Evolutionary conservation across 1,140 invertebrate species (phyloP).

Genomic region (Rhynchophorus ferrugineus): DNA sequence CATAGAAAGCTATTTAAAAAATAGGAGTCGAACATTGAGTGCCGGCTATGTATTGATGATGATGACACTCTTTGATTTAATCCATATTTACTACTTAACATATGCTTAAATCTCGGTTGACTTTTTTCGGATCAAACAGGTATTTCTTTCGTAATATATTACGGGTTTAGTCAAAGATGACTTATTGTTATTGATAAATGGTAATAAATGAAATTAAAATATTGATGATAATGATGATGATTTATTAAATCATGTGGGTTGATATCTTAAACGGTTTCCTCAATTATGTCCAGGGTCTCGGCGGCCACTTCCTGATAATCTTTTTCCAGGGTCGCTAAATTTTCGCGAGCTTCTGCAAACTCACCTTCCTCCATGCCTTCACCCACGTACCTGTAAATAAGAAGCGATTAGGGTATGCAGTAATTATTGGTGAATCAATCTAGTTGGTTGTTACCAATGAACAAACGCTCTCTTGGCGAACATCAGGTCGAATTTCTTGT

Average conservation of each 20-base stretch:
- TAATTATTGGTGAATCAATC: neutral
- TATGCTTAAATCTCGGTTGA: no score
- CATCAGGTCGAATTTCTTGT: constrained; percentile 78
- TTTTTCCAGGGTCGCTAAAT: constrained; percentile 68
- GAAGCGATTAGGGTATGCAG: no score
- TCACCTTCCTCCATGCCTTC: constrained; percentile 81
- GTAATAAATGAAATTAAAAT: neutral
- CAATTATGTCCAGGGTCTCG: constrained; percentile 8
- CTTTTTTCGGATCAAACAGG: no score
- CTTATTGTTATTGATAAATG: no score
- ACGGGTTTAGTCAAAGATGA: no score
- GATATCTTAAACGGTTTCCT: constrained; percentile 4
- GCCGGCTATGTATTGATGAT: no score
- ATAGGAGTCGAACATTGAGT: no score
- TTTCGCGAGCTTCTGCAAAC: constrained; percentile 77
- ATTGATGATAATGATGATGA: neutral
- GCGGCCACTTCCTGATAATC: constrained; percentile 54
- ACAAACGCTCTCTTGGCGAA: constrained; percentile 67
- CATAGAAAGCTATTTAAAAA: no score
- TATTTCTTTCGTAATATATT: no score
- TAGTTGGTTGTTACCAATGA: constrained; percentile 47
- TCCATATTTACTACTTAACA: no score
- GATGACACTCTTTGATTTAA: no score
- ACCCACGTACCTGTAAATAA: constrained; percentile 58
- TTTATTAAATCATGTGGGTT: neutral